These are phyloP conservation scores for Cheilosia urbana DNA, from an alignment of 2,888 invertebrate genomes.

Conservation along the genomic window DNA sequence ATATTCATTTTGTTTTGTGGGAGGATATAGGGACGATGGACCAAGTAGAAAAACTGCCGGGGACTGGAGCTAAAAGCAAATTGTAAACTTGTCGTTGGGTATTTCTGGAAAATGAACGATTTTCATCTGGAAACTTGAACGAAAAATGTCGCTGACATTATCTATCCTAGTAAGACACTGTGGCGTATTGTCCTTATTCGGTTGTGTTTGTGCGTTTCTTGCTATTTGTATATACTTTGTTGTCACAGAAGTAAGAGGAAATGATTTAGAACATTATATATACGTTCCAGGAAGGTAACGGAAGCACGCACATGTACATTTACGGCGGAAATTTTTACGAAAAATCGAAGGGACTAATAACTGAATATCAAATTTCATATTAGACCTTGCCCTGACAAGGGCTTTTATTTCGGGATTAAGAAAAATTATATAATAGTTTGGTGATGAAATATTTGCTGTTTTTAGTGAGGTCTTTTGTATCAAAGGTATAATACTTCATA, in stretches of 20 bases:
- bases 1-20: slow-evolving; percentile 18
- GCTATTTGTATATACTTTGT: slow-evolving; percentile 2
- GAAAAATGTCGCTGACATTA: slow-evolving; percentile 56
- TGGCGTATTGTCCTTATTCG: slow-evolving; percentile 40
- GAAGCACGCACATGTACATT: background rate
- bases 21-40: background rate
- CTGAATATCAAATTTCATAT: slow-evolving; percentile 44
- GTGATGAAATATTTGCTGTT: no score
- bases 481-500: no score
- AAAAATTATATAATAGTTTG: background rate
- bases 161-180: slow-evolving; percentile 56
- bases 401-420: background rate
- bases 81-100: slow-evolving; percentile 26
- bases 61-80: background rate
- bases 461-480: no score
- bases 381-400: background rate
- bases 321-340: slow-evolving; percentile 11
- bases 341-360: slow-evolving; percentile 14
- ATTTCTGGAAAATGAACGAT: slow-evolving; percentile 36
- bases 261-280: slow-evolving; percentile 1
- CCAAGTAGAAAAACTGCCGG: background rate
- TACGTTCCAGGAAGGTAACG: background rate
- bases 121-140: slow-evolving; percentile 41
- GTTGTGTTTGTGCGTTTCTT: slow-evolving; percentile 9
- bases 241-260: slow-evolving; percentile 12